Base-by-base conservation (phyloP, 1,140 invertebrate genomes). In the Hyles euphorbiae region DNA sequence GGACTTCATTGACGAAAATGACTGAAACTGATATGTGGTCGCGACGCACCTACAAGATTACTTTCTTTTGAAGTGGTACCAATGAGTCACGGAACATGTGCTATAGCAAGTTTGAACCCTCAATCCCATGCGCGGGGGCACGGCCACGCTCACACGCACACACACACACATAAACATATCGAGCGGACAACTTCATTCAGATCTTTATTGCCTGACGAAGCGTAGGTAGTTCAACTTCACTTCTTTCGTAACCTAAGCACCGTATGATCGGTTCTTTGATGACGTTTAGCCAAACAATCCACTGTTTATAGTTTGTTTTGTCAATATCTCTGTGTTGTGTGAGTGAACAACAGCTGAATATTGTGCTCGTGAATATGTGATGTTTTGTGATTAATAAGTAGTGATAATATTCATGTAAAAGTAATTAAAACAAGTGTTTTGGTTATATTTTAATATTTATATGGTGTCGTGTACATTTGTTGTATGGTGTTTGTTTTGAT, bases 281-380 rank as follows among this genome's bases (percentile, higher is more conserved):
- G 80, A 84, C 83, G 83, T 88, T 75, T 76, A 55, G 60, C 63
- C 65, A 69, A 80, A 81, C 73, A 81, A 78, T 75, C 63, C 67
- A 69, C 59, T 53, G 72, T 76, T 73, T 64, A 64, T 62, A 64
- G 66, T 76, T 75, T 81, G 81, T 84, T 87, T 83, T 87, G 81
- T 87, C 76, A 80, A 84, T 83, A 81, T 60, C 64, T 74, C 70
- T 73, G 66, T 65, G 54, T 43, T 60, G 53, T 63, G 53, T 67
- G 63, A 48, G 55, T 72, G 51, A 32, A 57, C 46, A 22, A 56
- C 53, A 56, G 56, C 54, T 68, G 52, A 53, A 64, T 56, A 34
- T 72, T 34, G 56, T 67, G 34, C 48, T 64, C 58, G 60, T 67
- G 60, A 58, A 65, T 53, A 40, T 63, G 44, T 71, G 54, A 53